These are phyloP conservation scores for Microctonus brassicae DNA, from an alignment of 2,888 invertebrate species.

Conservation along the genomic window DNA sequence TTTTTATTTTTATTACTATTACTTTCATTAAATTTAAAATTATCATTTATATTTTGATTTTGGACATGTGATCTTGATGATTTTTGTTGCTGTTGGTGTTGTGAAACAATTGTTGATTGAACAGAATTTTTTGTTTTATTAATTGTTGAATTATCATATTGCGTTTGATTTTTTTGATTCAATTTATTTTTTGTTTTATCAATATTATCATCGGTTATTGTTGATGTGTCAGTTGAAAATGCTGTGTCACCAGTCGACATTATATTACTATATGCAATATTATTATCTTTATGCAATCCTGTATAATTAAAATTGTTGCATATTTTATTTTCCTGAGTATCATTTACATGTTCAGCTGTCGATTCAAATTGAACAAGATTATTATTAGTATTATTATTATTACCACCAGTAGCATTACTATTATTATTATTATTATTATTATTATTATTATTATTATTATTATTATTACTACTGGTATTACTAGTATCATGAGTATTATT, in stretches of 20 bases:
- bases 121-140: constrained; percentile 47
- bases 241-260: constrained; percentile 48
- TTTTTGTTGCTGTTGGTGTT: neutral
- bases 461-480: constrained; percentile 15
- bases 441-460: constrained; percentile 38
- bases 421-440: constrained; percentile 7
- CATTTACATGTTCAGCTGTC: constrained; percentile 46
- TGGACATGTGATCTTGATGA: constrained; percentile 49
- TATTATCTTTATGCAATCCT: constrained; percentile 58
- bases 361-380: constrained; percentile 55
- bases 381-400: constrained; percentile 43
- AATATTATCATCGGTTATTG: constrained; percentile 40
- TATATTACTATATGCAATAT: constrained; percentile 50
- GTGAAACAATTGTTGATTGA: constrained; percentile 48
- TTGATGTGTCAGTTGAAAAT: constrained; percentile 46
- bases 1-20: constrained; percentile 57
- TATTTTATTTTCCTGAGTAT: constrained; percentile 55
- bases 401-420: constrained; percentile 18
- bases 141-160: constrained; percentile 53
- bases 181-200: constrained; percentile 54
- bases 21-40: constrained; percentile 48
- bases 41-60: constrained; percentile 46
- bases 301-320: constrained; percentile 63
- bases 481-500: constrained; percentile 39
- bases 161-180: constrained; percentile 29